These are phyloP conservation scores for Apolygus lucorum DNA, from an alignment of 1,140 invertebrate genomes.

Conservation along the genomic window DNA sequence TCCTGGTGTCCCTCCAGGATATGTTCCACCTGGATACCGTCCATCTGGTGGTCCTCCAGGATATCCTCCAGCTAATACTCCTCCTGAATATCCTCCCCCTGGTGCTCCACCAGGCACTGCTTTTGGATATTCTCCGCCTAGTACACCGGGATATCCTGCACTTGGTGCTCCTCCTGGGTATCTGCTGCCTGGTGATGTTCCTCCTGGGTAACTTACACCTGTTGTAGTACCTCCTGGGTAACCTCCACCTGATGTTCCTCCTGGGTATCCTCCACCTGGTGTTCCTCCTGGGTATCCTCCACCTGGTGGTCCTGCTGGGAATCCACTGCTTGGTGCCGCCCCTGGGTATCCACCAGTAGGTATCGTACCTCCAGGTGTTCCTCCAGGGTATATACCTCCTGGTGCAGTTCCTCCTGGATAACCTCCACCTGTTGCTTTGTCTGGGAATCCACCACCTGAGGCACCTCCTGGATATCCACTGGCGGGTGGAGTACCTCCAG, in stretches of 20 bases:
- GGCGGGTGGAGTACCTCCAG: too few relatives aligned
- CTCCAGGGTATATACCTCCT: too few relatives aligned
- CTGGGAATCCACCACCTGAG: slow-evolving; percentile 25
- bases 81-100: slow-evolving; percentile 6
- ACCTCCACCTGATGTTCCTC: too few relatives aligned
- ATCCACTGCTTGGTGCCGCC: slow-evolving; percentile 20
- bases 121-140: slow-evolving; percentile 22
- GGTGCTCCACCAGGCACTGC: slow-evolving; percentile 18
- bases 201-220: too few relatives aligned
- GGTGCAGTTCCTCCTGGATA: too few relatives aligned
- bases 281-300: too few relatives aligned
- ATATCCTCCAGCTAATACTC: slow-evolving; percentile 21
- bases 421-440: too few relatives aligned
- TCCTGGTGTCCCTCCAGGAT: slow-evolving; percentile 13
- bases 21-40: slow-evolving; percentile 24
- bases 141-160: background rate
- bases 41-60: slow-evolving; percentile 26
- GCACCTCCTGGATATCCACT: too few relatives aligned
- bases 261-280: too few relatives aligned
- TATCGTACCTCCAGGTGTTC: too few relatives aligned
- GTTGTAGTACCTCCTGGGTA: too few relatives aligned
- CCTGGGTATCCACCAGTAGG: slow-evolving; percentile 24
- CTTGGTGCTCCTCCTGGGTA: background rate
- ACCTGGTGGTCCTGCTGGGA: slow-evolving; percentile 3
- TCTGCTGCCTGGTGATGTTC: too few relatives aligned